Conservation (phyloP, 2,113 vertebrate genomes). For the Clarias gariepinus region DNA sequence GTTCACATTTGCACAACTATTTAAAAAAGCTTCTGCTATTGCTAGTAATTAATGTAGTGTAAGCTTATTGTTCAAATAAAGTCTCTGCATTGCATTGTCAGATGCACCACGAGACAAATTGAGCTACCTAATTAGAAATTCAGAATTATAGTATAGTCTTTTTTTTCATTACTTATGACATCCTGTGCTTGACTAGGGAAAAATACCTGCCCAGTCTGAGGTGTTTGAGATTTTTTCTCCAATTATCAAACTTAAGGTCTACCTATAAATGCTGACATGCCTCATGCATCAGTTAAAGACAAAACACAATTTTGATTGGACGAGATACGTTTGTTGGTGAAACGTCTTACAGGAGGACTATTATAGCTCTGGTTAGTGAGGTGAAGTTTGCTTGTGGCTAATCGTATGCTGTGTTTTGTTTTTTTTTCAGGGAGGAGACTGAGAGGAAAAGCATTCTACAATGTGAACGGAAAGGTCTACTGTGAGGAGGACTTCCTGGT, state of each 20-base stretch:
- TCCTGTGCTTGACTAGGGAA: too few relatives aligned
- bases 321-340: too few relatives aligned
- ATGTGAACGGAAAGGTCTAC: conserved; percentile 95
- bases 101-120: background rate
- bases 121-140: background rate
- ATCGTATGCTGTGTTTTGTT: conserved; percentile 24
- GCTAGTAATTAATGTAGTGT: background rate
- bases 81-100: background rate
- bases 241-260: background rate
- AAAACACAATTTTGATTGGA: background rate
- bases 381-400: background rate
- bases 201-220: too few relatives aligned
- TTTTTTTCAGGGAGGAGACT: conserved; percentile 83
- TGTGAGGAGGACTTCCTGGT: conserved; percentile 99
- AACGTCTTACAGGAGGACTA: too few relatives aligned
- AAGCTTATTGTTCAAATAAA: background rate
- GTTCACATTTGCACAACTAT: background rate
- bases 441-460: conserved; percentile 97
- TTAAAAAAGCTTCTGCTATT: background rate
- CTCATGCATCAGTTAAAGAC: conserved; percentile 19
- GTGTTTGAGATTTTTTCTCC: too few relatives aligned
- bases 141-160: too few relatives aligned
- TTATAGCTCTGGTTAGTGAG: background rate
- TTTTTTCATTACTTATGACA: too few relatives aligned
- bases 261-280: background rate